Percentiles rank a stretch among this genome's conserved stretches.
These are phyloP conservation scores for Brachyhypopomus gauderio DNA, from an alignment of 2,113 vertebrate genomes.

Conservation along the genomic window DNA sequence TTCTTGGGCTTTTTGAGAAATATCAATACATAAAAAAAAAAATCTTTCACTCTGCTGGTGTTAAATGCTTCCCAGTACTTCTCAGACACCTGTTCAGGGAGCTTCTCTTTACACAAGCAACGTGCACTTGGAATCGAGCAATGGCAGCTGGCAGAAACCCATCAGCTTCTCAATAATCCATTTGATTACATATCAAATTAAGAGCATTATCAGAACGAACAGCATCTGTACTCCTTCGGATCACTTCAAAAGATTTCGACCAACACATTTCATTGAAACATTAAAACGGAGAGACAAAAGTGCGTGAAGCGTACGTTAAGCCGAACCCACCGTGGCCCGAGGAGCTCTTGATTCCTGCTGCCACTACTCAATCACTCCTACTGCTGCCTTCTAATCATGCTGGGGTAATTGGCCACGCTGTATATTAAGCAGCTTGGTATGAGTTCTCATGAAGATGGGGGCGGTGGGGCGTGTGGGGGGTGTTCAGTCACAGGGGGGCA, in stretches of 20 bases:
- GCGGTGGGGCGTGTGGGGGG: too few species aligned
- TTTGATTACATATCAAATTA: background rate
- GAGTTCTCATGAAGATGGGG: slow-evolving; percentile 26
- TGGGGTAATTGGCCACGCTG: slow-evolving; percentile 41
- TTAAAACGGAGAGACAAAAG: slow-evolving; percentile 34
- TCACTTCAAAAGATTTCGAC: slow-evolving; percentile 18
- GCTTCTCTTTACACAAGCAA: too few species aligned
- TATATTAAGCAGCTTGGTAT: slow-evolving; percentile 32
- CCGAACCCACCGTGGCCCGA: slow-evolving; percentile 24
- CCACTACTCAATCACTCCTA: slow-evolving; percentile 29
- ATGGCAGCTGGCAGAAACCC: too few species aligned
- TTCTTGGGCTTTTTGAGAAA: too few species aligned
- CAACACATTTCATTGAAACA: slow-evolving; percentile 20
- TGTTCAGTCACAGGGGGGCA: background rate
- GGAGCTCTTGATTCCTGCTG: slow-evolving; percentile 35
- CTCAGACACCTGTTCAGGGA: too few species aligned
- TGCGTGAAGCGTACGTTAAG: background rate
- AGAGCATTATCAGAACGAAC: background rate
- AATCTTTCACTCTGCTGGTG: too few species aligned
- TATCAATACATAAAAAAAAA: too few species aligned
- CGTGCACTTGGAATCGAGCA: too few species aligned
- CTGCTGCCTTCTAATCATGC: slow-evolving; percentile 43
- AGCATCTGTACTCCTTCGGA: background rate
- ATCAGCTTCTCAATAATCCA: background rate
- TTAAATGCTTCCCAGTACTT: too few species aligned